Evolutionary conservation across 2,797 vertebrate species (phyloP).

Genomic region (Jordanella pulchra): DNA sequence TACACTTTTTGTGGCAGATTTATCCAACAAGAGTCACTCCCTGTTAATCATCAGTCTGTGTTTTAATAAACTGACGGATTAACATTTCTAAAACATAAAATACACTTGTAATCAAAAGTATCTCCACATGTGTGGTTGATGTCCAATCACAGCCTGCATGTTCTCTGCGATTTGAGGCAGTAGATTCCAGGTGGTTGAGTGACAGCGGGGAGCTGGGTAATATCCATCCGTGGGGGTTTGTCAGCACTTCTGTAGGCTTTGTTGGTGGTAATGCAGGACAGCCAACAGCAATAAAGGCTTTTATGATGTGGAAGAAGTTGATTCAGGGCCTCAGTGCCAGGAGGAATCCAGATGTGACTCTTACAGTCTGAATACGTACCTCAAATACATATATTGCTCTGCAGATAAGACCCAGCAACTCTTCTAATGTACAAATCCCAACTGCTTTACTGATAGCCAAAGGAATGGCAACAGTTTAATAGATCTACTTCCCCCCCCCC

Average conservation of each 20-base stretch:
- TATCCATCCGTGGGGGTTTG: constrained; percentile 55
- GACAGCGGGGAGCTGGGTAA: constrained; percentile 54
- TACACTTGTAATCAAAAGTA: constrained; percentile 29
- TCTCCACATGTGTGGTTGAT: constrained; percentile 45
- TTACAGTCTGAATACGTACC: constrained; percentile 22
- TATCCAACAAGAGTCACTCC: constrained; percentile 9
- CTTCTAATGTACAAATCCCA: constrained; percentile 5
- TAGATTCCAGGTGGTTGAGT: constrained; percentile 54
- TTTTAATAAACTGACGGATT: constrained; percentile 19
- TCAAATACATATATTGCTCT: constrained; percentile 3
- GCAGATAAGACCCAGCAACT: constrained; percentile 5
- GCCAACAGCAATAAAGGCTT: constrained; percentile 65
- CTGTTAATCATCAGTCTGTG: constrained; percentile 19
- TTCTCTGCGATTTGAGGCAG: constrained; percentile 34
- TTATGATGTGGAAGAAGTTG: constrained; percentile 69
- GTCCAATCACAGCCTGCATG: constrained; percentile 36
- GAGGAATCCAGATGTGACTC: constrained; percentile 71
- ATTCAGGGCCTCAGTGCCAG: constrained; percentile 60
- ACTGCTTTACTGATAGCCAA: constrained; percentile 20
- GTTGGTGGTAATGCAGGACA: constrained; percentile 60
- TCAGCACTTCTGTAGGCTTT: constrained; percentile 55
- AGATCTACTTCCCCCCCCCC: not conserved
- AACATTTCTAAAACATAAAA: constrained; percentile 22
- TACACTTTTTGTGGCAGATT: not conserved
- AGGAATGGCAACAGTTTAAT: constrained; percentile 56